A percentile compares a stretch with the other conserved stretches of the same genome.
Conservation (phyloP, 2,113 vertebrate species). For the Trachemys scripta region DNA sequence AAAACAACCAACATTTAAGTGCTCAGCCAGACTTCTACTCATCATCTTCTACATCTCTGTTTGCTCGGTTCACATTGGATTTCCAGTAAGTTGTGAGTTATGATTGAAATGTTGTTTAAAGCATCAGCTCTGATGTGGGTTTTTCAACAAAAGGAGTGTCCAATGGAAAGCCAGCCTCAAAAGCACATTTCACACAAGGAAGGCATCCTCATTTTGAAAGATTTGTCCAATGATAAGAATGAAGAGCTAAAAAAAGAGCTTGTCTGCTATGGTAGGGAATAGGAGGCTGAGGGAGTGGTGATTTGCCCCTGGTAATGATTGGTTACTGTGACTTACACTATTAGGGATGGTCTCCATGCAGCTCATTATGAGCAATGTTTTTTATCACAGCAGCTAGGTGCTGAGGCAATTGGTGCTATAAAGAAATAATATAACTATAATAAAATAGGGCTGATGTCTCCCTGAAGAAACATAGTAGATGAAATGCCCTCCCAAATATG, state of each 20-base stretch:
- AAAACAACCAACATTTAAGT: neutral
- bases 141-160: conserved; percentile 56
- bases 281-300: neutral
- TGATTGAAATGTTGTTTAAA: neutral
- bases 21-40: conserved; percentile 43
- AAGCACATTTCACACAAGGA: neutral
- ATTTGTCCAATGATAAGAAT: neutral
- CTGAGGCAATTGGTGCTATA: neutral
- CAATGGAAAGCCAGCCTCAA: neutral
- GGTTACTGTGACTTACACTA: neutral
- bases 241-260: neutral
- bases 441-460: neutral
- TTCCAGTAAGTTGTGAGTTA: conserved; percentile 70
- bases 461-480: neutral
- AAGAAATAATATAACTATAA: neutral
- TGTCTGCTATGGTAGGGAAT: neutral
- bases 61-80: conserved; percentile 40
- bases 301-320: neutral
- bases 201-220: neutral
- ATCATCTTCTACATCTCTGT: neutral
- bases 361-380: neutral
- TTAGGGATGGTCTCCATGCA: neutral
- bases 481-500: neutral
- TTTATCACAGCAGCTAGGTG: neutral
- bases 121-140: neutral